Evolutionary conservation across 2,797 vertebrate species (phyloP).

Genomic region (Morus bassanus): DNA sequence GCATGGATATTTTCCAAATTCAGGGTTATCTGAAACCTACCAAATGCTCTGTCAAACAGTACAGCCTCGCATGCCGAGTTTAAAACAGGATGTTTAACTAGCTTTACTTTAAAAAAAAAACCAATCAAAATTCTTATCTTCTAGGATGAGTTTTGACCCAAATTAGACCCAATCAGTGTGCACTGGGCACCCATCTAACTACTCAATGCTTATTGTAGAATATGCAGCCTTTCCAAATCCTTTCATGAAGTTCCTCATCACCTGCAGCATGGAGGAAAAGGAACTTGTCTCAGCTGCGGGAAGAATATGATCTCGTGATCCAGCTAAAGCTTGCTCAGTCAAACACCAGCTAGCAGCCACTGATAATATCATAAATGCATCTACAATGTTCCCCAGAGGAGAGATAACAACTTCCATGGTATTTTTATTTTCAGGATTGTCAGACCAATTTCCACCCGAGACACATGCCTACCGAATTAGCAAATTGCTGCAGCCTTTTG

Average conservation of each 20-base stretch:
- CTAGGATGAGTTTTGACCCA: not conserved
- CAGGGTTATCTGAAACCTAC: not conserved
- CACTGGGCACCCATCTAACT: not conserved
- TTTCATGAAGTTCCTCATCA: not conserved
- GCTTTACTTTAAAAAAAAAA: not conserved
- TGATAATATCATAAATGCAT: slow-evolving; percentile 14
- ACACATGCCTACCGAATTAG: not conserved
- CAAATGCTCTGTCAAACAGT: not conserved
- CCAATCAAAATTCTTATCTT: not conserved
- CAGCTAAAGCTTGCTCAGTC: not conserved
- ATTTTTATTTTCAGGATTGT: slow-evolving; percentile 32
- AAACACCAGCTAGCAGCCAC: slow-evolving; percentile 16
- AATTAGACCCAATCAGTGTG: not conserved
- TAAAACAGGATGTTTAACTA: not conserved
- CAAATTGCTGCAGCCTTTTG: not conserved
- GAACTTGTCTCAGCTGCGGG: not conserved
- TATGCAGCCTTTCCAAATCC: not conserved
- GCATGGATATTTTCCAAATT: not conserved
- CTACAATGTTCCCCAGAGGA: not conserved
- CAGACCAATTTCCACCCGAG: not conserved
- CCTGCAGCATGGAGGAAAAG: not conserved
- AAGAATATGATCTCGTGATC: not conserved
- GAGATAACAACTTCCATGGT: not conserved
- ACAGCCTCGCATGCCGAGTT: not conserved
- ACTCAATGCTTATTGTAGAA: not conserved